Base-by-base conservation (phyloP, 2,888 invertebrate species). In the Drosophila putrida region DNA sequence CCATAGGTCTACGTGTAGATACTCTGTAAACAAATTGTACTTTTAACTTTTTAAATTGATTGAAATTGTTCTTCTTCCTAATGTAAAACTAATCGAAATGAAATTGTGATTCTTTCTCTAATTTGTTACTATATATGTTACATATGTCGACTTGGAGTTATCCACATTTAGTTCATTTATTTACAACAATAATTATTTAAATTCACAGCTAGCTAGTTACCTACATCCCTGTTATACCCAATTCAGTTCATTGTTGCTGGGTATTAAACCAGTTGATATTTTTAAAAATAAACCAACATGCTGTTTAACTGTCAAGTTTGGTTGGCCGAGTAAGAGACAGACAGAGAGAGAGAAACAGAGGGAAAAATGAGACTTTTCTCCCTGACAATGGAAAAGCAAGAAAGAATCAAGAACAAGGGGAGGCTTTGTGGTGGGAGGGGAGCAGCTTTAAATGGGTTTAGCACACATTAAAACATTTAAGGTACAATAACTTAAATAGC, bases 401-500 rank as follows among this genome's bases (percentile, higher is more conserved):
- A 3, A 0, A 8, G 20, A 25, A n/a, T 41, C 6, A 11, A 10
- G 11, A 10, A 41, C 8, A 31, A 6, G 9, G 6, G 20, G 31
- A 35, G 20, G 20, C 20, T 20, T 20, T 25, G 35, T 25, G 33
- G 35, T 4, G 10, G 5, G n/a, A 4, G 28, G 6, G 6, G 11
- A 5, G 35, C 20, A 28, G 27, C 38, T 51, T 74, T 46, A 43
- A 63, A 20, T 54, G 20, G 11, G 9, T 10, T 51, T 44, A 31
- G 47, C 20, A 20, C 28, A 49, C 31, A 31, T 31, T 31, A 31
- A 31, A 31, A 31, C 31, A 35, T 59, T 54, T 53, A 60, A 33
- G 53, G 20, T 10, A 13, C 36, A 47, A 69, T 49, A 60, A 58
- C 53, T 61, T 54, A 76, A 76, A 71, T 58, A 71, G 51, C 25